Percentiles rank a stretch among this genome's conserved stretches.
Conservation (phyloP, 1,140 invertebrate species). For the Octopus sinensis region DNA sequence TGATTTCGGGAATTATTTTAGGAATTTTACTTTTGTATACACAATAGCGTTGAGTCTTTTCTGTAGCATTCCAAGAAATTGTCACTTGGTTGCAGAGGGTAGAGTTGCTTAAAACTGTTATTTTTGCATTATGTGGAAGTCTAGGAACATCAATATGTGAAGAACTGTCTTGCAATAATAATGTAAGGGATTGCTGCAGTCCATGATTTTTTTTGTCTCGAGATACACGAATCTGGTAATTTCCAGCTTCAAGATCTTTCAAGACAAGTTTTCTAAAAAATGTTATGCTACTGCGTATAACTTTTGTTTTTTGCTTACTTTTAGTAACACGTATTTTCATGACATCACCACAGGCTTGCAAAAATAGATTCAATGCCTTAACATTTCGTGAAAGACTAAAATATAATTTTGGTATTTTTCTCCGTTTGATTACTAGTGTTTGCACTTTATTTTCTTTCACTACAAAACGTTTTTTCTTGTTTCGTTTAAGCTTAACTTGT, state of each 20-base stretch:
- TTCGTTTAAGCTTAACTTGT: slow-evolving; percentile 33
- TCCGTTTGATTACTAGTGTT: slow-evolving; percentile 28
- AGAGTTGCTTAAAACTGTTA: slow-evolving; percentile 37
- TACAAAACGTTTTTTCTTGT: slow-evolving; percentile 18
- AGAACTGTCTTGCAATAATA: slow-evolving; percentile 32
- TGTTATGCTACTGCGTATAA: slow-evolving; percentile 27
- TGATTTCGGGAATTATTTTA: not conserved
- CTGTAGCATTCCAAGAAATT: slow-evolving; percentile 44
- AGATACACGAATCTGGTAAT: slow-evolving; percentile 37
- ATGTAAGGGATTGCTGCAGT: slow-evolving; percentile 21
- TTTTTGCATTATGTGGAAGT: slow-evolving; percentile 39
- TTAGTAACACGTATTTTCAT: slow-evolving; percentile 22
- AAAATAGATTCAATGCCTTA: slow-evolving; percentile 22
- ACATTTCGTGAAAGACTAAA: not conserved
- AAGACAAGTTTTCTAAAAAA: slow-evolving; percentile 35
- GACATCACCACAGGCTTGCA: slow-evolving; percentile 30
- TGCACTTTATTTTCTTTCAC: slow-evolving; percentile 35
- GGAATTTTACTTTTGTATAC: slow-evolving; percentile 43
- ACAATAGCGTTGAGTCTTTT: slow-evolving; percentile 51
- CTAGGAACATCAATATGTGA: slow-evolving; percentile 38
- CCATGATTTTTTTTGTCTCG: slow-evolving; percentile 30
- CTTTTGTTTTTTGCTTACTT: slow-evolving; percentile 20
- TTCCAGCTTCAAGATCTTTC: slow-evolving; percentile 30
- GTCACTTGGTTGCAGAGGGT: slow-evolving; percentile 47
- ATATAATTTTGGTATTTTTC: slow-evolving; percentile 14